phyloP scores from a whole-genome alignment of 53 echinoderm and acorn worm species.

The Echinarachnius parma region DNA sequence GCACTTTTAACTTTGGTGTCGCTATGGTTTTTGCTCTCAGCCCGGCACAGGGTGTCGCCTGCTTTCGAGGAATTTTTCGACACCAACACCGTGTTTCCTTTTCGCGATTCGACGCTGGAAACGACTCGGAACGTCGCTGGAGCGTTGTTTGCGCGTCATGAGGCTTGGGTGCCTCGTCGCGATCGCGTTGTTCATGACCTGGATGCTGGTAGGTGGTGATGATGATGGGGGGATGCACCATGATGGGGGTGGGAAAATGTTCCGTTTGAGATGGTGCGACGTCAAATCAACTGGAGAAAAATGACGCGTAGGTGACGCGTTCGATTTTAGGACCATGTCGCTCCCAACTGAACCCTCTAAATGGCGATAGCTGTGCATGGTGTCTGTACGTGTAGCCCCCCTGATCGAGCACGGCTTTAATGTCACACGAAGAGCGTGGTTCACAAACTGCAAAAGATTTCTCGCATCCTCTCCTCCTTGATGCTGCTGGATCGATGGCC shows the following conservation, averaged over 20 bases:
- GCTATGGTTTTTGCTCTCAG: background rate
- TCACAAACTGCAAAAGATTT: conserved; percentile 88
- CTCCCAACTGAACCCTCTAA: background rate
- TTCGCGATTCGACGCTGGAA: no score
- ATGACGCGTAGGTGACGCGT: conserved; percentile 18
- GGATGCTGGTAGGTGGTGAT: no score
- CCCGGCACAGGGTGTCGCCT: no score
- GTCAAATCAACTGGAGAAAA: conserved; percentile 21
- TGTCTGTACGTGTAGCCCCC: conserved; percentile 11
- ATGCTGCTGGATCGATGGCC: background rate
- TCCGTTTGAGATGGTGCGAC: conserved; percentile 12
- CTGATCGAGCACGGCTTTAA: conserved; percentile 90
- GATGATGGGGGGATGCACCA: background rate
- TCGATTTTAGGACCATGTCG: background rate
- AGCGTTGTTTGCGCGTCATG: no score
- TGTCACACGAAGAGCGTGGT: conserved; percentile 91
- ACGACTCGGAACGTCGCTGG: no score
- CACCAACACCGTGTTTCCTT: no score
- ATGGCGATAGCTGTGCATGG: background rate
- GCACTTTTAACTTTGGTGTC: conserved; percentile 2
- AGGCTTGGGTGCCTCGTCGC: no score
- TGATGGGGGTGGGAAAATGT: conserved; percentile 9
- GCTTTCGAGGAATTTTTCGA: no score
- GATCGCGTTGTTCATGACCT: no score
- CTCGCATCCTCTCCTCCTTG: conserved; percentile 61